Evolutionary conservation across 1,140 invertebrate species (phyloP), one percentile per base, ranked within the genome.

Genomic region (Dendrolimus punctatus): DNA sequence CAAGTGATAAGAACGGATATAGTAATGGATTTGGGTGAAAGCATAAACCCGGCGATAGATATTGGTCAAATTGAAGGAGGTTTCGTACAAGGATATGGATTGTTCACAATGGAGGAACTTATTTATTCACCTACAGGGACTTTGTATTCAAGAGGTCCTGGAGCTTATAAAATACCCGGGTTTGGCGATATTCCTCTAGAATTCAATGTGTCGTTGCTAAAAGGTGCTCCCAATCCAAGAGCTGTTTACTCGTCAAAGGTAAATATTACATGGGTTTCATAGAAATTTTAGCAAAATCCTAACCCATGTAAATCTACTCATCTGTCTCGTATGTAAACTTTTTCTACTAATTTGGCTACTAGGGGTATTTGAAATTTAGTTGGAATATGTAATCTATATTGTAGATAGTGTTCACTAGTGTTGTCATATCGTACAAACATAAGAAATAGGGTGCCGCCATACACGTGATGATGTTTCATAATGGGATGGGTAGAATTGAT

Each of bases 211-310:
- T 94, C 96, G 9, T 84, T 99, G 40, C 87, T 99, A 0, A 96
- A 96, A 81, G 94, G 95, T 23, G 91, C 92, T 40, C 90, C 93
- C 2, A 99, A 99, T 89, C 93, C 94, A 6, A 90, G 93, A 72
- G 97, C 96, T 46, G 93, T 99, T 6, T 98, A 95, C 79, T 98
- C 97, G 0, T 98, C 97, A 6, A 99, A 99, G 91, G 95, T 96
- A 73, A 42, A 53, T 41, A 9, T 44, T 51, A 8, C 5, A 38
- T 5, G n/a, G 37, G 36, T 38, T 9, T 8, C n/a, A 10, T 45
- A 23, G 1, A 3, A 1, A 23, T 23, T 23, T 23, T 23, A 23
- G 23, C 23, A 23, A 23, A 23, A 23, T 2, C 23, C 1, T 23
- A 23, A 23, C 1, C 23, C 23, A 23, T 23, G 23, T 23, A 23